These are phyloP conservation scores for Allophyes oxyacanthae DNA, from an alignment of 2,888 invertebrate genomes.

Conservation along the genomic window DNA sequence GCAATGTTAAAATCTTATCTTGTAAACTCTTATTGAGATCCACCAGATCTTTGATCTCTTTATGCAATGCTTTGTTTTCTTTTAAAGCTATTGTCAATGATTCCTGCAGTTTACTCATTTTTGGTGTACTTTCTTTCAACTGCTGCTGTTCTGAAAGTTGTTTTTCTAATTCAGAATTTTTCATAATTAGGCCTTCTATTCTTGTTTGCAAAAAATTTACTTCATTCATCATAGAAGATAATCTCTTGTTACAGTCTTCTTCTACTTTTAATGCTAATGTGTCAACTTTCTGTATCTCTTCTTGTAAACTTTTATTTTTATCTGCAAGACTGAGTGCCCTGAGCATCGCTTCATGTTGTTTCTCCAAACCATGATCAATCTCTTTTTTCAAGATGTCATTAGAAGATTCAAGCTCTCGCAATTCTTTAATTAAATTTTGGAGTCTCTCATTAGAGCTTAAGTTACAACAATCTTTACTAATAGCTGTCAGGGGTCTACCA, in stretches of 20 bases:
- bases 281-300: slow-evolving; percentile 93
- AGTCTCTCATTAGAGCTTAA: slow-evolving; percentile 88
- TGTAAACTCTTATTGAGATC: slow-evolving; percentile 86
- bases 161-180: slow-evolving; percentile 88
- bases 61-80: slow-evolving; percentile 81
- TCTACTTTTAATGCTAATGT: slow-evolving; percentile 93
- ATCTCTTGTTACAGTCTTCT: slow-evolving; percentile 92
- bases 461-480: slow-evolving; percentile 91
- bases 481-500: slow-evolving; percentile 91
- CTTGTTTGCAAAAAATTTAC: slow-evolving; percentile 88
- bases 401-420: slow-evolving; percentile 90
- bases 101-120: slow-evolving; percentile 63
- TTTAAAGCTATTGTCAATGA: slow-evolving; percentile 67
- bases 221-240: slow-evolving; percentile 90
- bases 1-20: slow-evolving; percentile 74
- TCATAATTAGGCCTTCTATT: slow-evolving; percentile 81
- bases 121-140: slow-evolving; percentile 59
- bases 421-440: slow-evolving; percentile 88
- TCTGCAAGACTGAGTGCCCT: slow-evolving; percentile 93
- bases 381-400: slow-evolving; percentile 86
- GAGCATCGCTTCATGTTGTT: slow-evolving; percentile 95
- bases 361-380: slow-evolving; percentile 89
- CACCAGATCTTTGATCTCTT: slow-evolving; percentile 83
- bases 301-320: slow-evolving; percentile 91
- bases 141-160: slow-evolving; percentile 82